Percentiles rank a stretch among this genome's conserved stretches.
phyloP scores from a whole-genome alignment of 2,888 invertebrate species.

The Esperia sulphurella region DNA sequence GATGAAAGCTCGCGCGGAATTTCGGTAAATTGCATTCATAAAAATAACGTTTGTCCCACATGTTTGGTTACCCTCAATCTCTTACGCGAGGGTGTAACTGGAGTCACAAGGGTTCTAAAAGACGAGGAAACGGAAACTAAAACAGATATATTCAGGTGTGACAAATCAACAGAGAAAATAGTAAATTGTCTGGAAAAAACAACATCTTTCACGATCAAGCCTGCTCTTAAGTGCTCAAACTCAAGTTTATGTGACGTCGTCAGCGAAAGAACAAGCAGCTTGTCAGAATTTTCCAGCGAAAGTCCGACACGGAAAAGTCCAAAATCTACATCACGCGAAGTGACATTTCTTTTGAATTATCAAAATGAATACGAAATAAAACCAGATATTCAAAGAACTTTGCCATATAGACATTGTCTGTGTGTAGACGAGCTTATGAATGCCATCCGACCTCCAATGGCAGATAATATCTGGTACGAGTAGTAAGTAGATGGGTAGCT shows the following conservation, averaged over 20 bases:
- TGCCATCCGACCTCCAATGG: constrained; percentile 46
- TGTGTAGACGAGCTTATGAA: constrained; percentile 48
- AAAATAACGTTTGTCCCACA: constrained; percentile 37
- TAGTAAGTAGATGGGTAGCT: too few relatives aligned
- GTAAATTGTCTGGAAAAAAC: constrained; percentile 25
- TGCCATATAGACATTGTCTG: constrained; percentile 23
- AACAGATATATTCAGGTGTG: constrained; percentile 22
- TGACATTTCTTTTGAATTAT: constrained; percentile 1
- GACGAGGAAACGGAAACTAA: constrained; percentile 47
- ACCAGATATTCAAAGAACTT: neutral
- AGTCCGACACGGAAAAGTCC: neutral
- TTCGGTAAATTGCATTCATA: constrained; percentile 11
- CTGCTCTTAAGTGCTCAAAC: constrained; percentile 18
- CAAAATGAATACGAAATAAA: neutral
- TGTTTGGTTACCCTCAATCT: constrained; percentile 40
- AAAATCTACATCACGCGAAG: neutral
- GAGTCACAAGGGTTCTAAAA: constrained; percentile 37
- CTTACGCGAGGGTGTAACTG: constrained; percentile 15
- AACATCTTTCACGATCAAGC: constrained; percentile 29
- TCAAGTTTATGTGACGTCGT: constrained; percentile 17
- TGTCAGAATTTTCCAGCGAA: neutral
- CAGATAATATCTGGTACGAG: neutral
- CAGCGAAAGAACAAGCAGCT: constrained; percentile 9
- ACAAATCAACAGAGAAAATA: constrained; percentile 37
- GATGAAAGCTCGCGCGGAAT: constrained; percentile 2